Base-by-base conservation (phyloP, 2,113 vertebrate genomes). In the Hippocampus guttulatus region DNA sequence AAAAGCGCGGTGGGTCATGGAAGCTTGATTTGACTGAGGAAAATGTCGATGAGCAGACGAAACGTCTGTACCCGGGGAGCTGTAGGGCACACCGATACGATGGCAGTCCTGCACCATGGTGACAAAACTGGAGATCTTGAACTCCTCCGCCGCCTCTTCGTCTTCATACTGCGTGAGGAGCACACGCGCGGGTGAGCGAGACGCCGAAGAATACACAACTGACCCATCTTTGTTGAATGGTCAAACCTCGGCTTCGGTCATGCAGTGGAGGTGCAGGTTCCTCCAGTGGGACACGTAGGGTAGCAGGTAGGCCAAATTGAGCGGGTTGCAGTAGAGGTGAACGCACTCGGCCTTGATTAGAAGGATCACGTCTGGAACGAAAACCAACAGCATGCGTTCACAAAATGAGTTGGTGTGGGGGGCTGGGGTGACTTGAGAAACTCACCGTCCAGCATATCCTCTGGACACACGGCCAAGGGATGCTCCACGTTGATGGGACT, bases 81-180 rank as follows among this genome's bases (percentile, higher is more conserved):
- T 97, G 84, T 95, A 96, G 10, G 97, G 95, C 69, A 98, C 95
- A 25, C 96, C 95, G 0, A 98, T 95, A 67, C 90, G 92, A 74
- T 87, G 92, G 87, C 97, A 98, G 51, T 96, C 95, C 85, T 94
- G 92, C 75, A 98, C 96, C 97, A 99, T 99, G 68, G 95, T 91
- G 63, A 99, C 96, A 71, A 98, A 99, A 88, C 97, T 99, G 82
- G 95, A 93, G 81, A 99, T 99, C 81, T 99, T 99, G 80, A 97
- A 99, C 81, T 99, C 96, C 81, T 99, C 97, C 21, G 96, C 95
- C 38, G 93, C 94, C 86, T 98, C 97, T 71, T 99, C 95, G 70
- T 98, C 95, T 92, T 98, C 27, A 18, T 61, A 61, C 58, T 61
- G 58, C 58, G 30, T 61, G 58, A 38, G 27, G 16, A 61, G 18